These are phyloP conservation scores for Cynopterus brachyotis DNA, from an alignment of 2,113 vertebrate species.

Conservation along the genomic window DNA sequence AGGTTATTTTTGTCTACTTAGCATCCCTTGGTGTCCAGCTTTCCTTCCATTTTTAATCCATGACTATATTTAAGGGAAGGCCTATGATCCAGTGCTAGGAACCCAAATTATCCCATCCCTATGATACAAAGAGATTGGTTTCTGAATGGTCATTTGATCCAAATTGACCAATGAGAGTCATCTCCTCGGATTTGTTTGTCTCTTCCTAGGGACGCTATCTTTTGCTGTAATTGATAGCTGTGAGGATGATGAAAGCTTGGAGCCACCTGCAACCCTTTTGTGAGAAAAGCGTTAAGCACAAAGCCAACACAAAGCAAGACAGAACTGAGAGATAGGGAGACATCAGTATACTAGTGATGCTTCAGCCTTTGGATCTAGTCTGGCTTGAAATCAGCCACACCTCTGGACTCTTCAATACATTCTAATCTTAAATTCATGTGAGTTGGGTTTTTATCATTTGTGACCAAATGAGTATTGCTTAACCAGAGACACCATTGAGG, in stretches of 20 bases:
- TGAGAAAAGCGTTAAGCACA: neutral
- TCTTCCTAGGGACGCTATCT: neutral
- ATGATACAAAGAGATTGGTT: neutral
- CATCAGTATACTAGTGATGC: neutral
- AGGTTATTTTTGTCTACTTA: neutral
- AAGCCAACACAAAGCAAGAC: neutral
- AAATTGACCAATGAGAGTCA: neutral
- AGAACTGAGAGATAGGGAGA: neutral
- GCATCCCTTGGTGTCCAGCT: neutral
- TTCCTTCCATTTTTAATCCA: neutral
- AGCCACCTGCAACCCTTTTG: neutral
- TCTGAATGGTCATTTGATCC: neutral
- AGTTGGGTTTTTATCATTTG: slow-evolving; percentile 56
- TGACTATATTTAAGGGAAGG: neutral
- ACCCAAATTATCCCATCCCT: neutral
- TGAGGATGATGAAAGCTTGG: neutral
- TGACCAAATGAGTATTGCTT: slow-evolving; percentile 36
- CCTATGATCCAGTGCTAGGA: neutral
- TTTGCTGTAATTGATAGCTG: neutral
- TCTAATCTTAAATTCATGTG: slow-evolving; percentile 45
- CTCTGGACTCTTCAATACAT: neutral
- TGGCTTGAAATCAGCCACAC: slow-evolving; percentile 2
- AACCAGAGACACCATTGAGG: neutral
- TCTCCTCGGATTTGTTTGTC: neutral
- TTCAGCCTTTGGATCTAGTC: neutral